phyloP scores from a whole-genome alignment of 2,888 invertebrate genomes.

The Sussaba pulchella region DNA sequence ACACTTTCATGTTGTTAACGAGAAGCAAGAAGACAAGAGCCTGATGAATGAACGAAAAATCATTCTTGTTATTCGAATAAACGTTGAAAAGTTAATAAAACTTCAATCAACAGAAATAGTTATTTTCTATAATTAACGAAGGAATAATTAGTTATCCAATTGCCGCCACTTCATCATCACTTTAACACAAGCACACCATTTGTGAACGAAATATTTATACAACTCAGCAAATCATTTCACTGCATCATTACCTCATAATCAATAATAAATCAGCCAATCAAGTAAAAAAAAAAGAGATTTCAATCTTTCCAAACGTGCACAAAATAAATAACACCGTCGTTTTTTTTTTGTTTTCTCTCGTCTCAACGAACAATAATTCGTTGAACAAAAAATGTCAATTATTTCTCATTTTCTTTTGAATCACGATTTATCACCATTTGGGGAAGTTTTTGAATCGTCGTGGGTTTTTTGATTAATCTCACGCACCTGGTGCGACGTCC shows the following conservation, averaged over 20 bases:
- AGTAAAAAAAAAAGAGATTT: too few species aligned
- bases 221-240: background rate
- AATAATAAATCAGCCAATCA: too few species aligned
- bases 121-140: too few species aligned
- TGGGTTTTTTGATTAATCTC: slow-evolving; percentile 31
- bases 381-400: background rate
- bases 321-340: too few species aligned
- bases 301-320: too few species aligned
- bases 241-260: background rate
- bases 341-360: too few species aligned
- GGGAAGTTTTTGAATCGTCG: background rate
- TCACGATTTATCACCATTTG: background rate
- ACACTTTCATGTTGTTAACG: too few species aligned
- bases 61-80: too few species aligned
- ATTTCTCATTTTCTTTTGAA: background rate
- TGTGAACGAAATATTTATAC: background rate
- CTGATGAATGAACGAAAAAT: too few species aligned
- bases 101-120: too few species aligned
- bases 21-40: too few species aligned
- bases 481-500: slow-evolving; percentile 77
- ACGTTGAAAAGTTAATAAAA: too few species aligned
- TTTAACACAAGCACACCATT: background rate
- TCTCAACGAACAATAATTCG: background rate
- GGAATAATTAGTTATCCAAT: background rate
- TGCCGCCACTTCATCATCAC: background rate